These are phyloP conservation scores for Gastrophysa polygoni DNA, from an alignment of 2,888 invertebrate genomes.

Conservation along the genomic window DNA sequence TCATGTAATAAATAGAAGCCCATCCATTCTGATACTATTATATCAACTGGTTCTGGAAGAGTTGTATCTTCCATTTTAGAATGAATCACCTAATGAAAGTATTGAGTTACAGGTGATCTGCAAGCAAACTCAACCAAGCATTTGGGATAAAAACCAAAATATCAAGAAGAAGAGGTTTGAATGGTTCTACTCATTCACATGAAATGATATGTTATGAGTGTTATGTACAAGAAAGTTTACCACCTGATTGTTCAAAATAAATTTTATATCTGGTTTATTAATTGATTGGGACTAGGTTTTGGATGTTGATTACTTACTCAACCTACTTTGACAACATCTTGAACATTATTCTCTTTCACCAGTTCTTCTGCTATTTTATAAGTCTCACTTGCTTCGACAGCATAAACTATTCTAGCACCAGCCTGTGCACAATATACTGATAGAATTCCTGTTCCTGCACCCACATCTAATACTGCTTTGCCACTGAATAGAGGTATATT, in stretches of 20 bases:
- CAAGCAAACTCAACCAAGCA: too few relatives aligned
- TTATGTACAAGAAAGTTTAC: too few relatives aligned
- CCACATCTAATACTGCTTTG: slow-evolving; percentile 85
- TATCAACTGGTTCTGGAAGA: slow-evolving; percentile 77
- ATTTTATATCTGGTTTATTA: too few relatives aligned
- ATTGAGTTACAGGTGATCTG: too few relatives aligned
- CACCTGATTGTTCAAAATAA: too few relatives aligned
- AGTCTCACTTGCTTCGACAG: slow-evolving; percentile 80
- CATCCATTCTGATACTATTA: slow-evolving; percentile 98
- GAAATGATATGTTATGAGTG: too few relatives aligned
- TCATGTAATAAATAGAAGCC: slow-evolving; percentile 95
- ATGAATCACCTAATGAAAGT: slow-evolving; percentile 80
- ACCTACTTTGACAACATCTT: slow-evolving; percentile 68
- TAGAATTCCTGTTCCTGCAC: slow-evolving; percentile 86
- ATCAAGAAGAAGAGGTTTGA: too few relatives aligned
- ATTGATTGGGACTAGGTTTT: not conserved
- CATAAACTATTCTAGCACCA: slow-evolving; percentile 87
- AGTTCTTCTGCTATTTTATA: slow-evolving; percentile 70
- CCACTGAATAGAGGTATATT: slow-evolving; percentile 71
- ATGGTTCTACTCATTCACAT: too few relatives aligned
- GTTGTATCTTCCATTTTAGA: slow-evolving; percentile 77
- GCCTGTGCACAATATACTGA: slow-evolving; percentile 89
- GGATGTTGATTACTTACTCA: slow-evolving; percentile 8
- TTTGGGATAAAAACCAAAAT: too few relatives aligned
- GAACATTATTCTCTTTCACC: slow-evolving; percentile 72